Conservation (phyloP, 2,113 vertebrate species). For the Piprites chloris region DNA sequence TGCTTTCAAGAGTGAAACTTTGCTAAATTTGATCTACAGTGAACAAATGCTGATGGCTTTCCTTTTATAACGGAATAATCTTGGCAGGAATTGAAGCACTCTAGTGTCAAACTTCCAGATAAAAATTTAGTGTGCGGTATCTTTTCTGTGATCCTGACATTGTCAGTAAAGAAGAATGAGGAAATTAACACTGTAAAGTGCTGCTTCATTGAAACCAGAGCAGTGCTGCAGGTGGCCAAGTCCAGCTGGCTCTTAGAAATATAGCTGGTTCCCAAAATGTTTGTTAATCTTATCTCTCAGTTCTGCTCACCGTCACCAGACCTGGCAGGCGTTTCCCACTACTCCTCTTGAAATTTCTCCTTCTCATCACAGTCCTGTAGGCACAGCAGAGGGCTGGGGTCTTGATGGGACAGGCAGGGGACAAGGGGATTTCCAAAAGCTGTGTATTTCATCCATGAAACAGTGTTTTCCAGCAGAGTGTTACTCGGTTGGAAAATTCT, state of each 20-base stretch:
- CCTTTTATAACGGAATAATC: background rate
- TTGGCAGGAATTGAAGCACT: background rate
- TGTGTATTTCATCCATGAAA: background rate
- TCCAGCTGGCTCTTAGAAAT: background rate
- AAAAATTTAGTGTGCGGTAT: background rate
- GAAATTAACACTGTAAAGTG: background rate
- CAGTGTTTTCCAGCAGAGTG: background rate
- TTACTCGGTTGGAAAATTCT: background rate
- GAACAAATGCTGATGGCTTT: background rate
- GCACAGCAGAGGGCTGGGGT: background rate
- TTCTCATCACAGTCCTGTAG: background rate
- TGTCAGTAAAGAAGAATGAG: background rate
- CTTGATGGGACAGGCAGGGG: background rate
- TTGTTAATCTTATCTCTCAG: background rate
- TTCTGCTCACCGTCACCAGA: background rate
- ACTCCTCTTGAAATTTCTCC: background rate
- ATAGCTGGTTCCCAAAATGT: background rate
- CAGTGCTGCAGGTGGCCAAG: background rate
- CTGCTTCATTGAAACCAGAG: background rate
- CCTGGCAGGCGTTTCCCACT: background rate
- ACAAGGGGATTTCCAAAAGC: background rate
- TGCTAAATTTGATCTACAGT: background rate
- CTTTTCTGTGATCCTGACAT: background rate
- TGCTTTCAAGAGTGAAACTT: background rate
- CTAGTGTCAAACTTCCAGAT: background rate